Base-by-base conservation (phyloP, 2,113 vertebrate species). In the Canis aureus region DNA sequence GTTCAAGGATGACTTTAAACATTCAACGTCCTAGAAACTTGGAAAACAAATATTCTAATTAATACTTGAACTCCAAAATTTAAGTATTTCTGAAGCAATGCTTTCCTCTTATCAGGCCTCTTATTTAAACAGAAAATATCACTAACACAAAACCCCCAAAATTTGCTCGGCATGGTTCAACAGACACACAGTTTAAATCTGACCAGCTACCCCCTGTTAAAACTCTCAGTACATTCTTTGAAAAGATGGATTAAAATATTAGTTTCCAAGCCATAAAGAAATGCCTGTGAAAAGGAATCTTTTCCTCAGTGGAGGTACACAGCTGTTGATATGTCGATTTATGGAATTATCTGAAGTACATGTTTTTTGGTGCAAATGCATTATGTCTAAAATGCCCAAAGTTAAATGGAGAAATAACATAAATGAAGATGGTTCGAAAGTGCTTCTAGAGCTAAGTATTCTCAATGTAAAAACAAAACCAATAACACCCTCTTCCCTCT, bases 241-340 rank as follows among this genome's bases (percentile, higher is more conserved):
- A 95, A 97, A 97, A 80, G 85, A 85, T 86, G 81, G 96, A 97
- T 98, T 97, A 97, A 96, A 91, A 91, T 94, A 83, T 96, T 96
- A 94, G 95, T 91, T 97, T 97, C 87, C 79, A 74, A 29, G 60
- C 32, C 85, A 78, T 35, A 84, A 84, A 91, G 87, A 97, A 98
- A 93, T 57, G 83, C 2, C 60, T 38, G 16, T 96, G 90, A 94
- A 91, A 94, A 88, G 55, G 43, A 81, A 92, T 87, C 38, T 97
- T 62, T 86, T 80, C 78, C 94, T 97, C 32, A 53, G 49, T 53
- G 79, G 38, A 93, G 92, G 92, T 96, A 96, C 59, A 97, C 86
- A 97, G 92, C 86, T 97, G 96, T 69, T 96, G 66, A 89, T 64
- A 80, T 3, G 12, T 0, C 89, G 91, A 96, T 49, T 85, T 89